Evolutionary conservation across 2,113 vertebrate species (phyloP).

Genomic region (Mustela nigripes): DNA sequence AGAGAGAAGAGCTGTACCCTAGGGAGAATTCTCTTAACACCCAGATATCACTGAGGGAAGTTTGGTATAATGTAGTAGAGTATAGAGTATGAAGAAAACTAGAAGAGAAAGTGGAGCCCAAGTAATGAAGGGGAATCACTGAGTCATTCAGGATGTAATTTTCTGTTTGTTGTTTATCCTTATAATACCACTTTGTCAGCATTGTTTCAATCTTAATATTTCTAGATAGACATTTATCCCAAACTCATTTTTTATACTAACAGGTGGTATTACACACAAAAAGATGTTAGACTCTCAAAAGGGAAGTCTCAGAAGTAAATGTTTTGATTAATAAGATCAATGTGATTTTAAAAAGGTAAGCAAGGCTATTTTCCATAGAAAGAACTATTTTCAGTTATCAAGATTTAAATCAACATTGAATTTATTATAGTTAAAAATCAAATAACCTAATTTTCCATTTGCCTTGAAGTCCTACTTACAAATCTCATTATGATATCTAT

Average conservation of each 20-base stretch:
- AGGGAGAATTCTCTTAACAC: neutral
- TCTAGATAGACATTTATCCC: neutral
- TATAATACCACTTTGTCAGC: neutral
- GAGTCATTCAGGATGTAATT: neutral
- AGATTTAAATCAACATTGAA: conserved; percentile 45
- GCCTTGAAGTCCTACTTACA: neutral
- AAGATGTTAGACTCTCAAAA: neutral
- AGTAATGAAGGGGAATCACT: neutral
- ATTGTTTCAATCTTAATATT: neutral
- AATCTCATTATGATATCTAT: conserved; percentile 18
- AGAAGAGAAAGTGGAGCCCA: neutral
- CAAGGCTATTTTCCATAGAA: neutral
- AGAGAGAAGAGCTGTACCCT: neutral
- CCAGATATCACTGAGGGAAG: neutral
- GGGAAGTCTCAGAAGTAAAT: neutral
- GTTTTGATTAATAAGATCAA: neutral
- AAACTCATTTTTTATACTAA: neutral
- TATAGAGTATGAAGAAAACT: neutral
- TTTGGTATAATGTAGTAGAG: neutral
- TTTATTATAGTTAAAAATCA: conserved; percentile 16
- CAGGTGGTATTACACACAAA: neutral
- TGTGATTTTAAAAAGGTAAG: neutral
- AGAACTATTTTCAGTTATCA: neutral
- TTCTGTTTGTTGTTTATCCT: neutral
- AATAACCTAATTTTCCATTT: neutral